Base-by-base conservation (phyloP, 2,797 vertebrate genomes). In the Pteronotus mesoamericanus region DNA sequence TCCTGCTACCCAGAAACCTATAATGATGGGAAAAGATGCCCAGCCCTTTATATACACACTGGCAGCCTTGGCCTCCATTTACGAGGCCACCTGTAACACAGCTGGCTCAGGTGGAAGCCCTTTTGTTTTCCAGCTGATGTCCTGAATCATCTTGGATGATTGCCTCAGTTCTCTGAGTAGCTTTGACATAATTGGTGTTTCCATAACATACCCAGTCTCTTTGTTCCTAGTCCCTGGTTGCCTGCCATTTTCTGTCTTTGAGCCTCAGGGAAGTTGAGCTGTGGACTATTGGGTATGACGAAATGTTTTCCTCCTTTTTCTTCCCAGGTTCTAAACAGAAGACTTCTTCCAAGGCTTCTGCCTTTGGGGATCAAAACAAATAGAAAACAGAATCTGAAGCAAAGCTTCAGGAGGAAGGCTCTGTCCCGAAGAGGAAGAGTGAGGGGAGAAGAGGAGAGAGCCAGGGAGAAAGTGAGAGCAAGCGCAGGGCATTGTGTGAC, bases 181-280 rank as follows among this genome's bases (percentile, higher is more conserved):
- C 78, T 88, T 75, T 91, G 78, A 71, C 32, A 61, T 91, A 80
- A 75, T 5, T 71, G 69, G n/a, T 91, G 86, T 93, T 95, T 96
- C 91, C 74, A 32, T 66, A 77, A 85, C 10, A 86, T 22, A 39
- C 9, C 82, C 80, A 59, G 51, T 57, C n/a, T 90, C 39, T 2
- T 26, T 86, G 87, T 71, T 89, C 4, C 8, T 44, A 7, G 59
- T n/a, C 77, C 39, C 88, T 53, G 37, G 88, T 88, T n/a, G 69
- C 57, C 29, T 86, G 88, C 88, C 68, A 71, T n/a, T 53, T 61
- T 61, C 14, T 42, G n/a, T 82, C 77, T 94, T 71, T 71, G 91
- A 68, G 57, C 44, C 77, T 64, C 42, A 44, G 75, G 57, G 93
- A 82, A 44, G 32, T 8, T 26, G 68, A 48, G 53, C 90, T 10